Conservation (phyloP, 1,140 invertebrate genomes). For the Temnothorax curvispinosus region DNA sequence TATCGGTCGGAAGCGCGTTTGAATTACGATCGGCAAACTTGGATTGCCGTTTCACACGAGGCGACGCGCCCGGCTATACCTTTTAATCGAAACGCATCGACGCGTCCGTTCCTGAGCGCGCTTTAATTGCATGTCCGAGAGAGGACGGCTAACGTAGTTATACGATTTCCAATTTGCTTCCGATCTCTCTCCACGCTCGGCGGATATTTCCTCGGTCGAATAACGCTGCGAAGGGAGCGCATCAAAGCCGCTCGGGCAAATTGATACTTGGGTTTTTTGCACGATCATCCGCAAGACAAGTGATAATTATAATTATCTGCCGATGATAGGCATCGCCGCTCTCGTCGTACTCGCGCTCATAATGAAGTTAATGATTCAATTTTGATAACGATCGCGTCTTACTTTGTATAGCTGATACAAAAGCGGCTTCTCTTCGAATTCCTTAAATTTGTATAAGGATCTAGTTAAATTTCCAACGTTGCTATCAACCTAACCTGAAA, state of each 20-base stretch:
- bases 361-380: slow-evolving; percentile 43
- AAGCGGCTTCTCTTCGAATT: not conserved
- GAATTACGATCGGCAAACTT: slow-evolving; percentile 56
- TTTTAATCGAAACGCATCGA: slow-evolving; percentile 44
- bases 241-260: slow-evolving; percentile 18
- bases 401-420: not conserved
- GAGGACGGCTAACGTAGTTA: slow-evolving; percentile 40
- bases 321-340: slow-evolving; percentile 11
- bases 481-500: not conserved
- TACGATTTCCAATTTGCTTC: slow-evolving; percentile 51
- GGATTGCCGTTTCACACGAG: slow-evolving; percentile 49
- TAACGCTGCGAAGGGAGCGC: not conserved
- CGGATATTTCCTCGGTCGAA: slow-evolving; percentile 22
- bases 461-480: not conserved
- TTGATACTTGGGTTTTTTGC: slow-evolving; percentile 31
- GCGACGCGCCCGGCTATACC: not conserved
- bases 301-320: slow-evolving; percentile 42
- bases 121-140: slow-evolving; percentile 40
- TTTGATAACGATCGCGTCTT: not conserved
- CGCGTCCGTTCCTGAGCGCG: not conserved
- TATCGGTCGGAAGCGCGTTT: slow-evolving; percentile 35
- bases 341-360: not conserved
- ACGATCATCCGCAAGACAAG: slow-evolving; percentile 9
- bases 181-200: not conserved
- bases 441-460: not conserved